phyloP scores from a whole-genome alignment of 1,140 invertebrate genomes.

The Brachionus plicatilis region DNA sequence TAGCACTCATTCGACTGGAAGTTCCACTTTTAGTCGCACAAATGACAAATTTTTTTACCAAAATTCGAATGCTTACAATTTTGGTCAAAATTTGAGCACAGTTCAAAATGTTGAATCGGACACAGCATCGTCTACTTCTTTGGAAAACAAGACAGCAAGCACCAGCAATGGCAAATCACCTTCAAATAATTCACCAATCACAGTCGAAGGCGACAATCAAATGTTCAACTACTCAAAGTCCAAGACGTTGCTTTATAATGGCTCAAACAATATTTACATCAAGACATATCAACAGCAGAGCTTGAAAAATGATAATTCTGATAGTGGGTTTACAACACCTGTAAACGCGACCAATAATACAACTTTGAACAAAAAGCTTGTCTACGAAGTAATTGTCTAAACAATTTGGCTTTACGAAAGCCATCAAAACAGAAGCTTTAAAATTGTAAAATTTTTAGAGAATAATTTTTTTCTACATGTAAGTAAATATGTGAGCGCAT shows the following conservation, averaged over 20 bases:
- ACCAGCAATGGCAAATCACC: conserved; percentile 28
- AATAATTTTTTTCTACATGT: conserved; percentile 25
- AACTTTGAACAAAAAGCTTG: background rate
- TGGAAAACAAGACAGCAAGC: conserved; percentile 29
- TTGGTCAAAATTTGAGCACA: background rate
- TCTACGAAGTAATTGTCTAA: conserved; percentile 36
- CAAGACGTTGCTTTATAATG: background rate
- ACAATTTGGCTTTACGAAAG: background rate
- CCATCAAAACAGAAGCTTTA: background rate
- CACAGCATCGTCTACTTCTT: background rate
- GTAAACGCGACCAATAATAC: background rate
- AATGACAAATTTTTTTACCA: conserved; percentile 24
- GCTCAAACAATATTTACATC: background rate
- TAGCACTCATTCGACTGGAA: conserved; percentile 6
- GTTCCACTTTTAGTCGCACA: conserved; percentile 4
- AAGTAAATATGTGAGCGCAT: background rate
- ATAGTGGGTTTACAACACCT: conserved; percentile 33
- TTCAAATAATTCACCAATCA: conserved; percentile 4
- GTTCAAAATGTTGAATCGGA: conserved; percentile 9
- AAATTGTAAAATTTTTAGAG: background rate
- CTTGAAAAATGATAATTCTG: background rate
- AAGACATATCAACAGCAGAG: conserved; percentile 3
- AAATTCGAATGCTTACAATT: background rate
- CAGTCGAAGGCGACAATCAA: conserved; percentile 8
- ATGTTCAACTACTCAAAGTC: background rate